Conservation (phyloP, 2,888 invertebrate species). For the Meliscaeva auricollis region DNA sequence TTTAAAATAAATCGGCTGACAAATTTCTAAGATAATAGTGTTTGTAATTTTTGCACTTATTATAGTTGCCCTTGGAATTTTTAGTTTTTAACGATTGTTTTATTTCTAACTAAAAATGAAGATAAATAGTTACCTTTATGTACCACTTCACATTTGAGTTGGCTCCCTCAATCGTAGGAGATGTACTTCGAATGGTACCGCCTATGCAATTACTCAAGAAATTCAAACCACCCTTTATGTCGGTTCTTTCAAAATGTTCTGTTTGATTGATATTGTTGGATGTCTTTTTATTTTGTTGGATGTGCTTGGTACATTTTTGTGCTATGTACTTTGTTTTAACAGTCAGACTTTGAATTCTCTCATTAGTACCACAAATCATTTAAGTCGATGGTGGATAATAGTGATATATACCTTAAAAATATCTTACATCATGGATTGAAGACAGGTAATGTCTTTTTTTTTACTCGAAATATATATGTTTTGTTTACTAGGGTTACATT, state of each 20-base stretch:
- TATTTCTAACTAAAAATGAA: not conserved
- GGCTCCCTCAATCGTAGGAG: slow-evolving; percentile 81
- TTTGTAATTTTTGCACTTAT: too few relatives aligned
- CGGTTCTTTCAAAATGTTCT: slow-evolving; percentile 75
- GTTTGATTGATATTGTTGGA: not conserved
- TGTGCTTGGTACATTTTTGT: slow-evolving; percentile 81
- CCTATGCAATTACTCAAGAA: slow-evolving; percentile 83
- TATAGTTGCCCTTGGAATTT: not conserved
- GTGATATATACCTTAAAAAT: not conserved
- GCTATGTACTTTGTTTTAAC: slow-evolving; percentile 81
- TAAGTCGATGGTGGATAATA: slow-evolving; percentile 64
- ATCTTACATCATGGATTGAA: not conserved
- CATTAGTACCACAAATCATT: slow-evolving; percentile 82
- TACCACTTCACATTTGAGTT: slow-evolving; percentile 87
- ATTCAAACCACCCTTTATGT: slow-evolving; percentile 80
- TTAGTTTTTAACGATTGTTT: not conserved
- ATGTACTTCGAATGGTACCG: slow-evolving; percentile 81
- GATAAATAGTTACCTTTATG: slow-evolving; percentile 87
- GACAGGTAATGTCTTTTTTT: too few relatives aligned
- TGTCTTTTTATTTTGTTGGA: slow-evolving; percentile 69
- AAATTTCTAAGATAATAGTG: too few relatives aligned
- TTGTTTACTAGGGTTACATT: too few relatives aligned
- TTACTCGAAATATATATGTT: too few relatives aligned
- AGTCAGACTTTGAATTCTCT: slow-evolving; percentile 79
- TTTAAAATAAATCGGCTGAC: too few relatives aligned